These are phyloP conservation scores for Pardalotus punctatus DNA, from an alignment of 2,113 vertebrate genomes.

Conservation along the genomic window DNA sequence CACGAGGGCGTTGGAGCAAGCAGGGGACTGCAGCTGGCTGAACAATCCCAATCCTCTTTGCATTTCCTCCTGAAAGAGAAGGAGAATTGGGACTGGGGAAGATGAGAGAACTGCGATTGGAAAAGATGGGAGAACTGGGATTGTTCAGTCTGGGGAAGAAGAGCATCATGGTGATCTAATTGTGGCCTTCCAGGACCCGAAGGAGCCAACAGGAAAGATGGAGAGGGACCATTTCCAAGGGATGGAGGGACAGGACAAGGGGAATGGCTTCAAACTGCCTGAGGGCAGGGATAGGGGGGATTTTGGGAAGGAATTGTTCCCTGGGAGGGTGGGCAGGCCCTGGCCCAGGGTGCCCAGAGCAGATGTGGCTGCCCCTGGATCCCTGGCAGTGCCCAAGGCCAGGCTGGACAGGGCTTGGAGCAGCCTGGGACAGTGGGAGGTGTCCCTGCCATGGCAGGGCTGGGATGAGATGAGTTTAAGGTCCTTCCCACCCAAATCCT, in stretches of 20 bases:
- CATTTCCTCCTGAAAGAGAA: background rate
- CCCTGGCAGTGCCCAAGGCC: background rate
- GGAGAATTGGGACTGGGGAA: background rate
- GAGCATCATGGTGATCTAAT: accelerated
- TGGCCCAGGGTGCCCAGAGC: background rate
- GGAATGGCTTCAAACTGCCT: accelerated
- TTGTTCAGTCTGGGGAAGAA: background rate
- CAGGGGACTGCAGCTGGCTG: background rate
- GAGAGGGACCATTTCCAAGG: background rate
- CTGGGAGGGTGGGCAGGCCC: background rate
- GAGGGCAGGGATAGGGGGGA: background rate
- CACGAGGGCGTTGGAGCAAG: background rate
- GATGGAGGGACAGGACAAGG: background rate
- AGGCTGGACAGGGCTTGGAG: accelerated
- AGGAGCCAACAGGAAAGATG: background rate
- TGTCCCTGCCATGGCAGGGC: background rate
- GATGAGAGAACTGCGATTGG: background rate
- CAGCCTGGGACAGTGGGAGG: accelerated
- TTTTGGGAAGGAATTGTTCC: background rate
- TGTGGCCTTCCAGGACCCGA: background rate
- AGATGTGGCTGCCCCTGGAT: background rate
- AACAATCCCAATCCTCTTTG: background rate
- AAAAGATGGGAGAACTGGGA: background rate
- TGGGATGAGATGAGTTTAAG: background rate
- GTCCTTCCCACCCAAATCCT: background rate